Base-by-base conservation (phyloP, 2,113 vertebrate species). In the Mesitornis unicolor region DNA sequence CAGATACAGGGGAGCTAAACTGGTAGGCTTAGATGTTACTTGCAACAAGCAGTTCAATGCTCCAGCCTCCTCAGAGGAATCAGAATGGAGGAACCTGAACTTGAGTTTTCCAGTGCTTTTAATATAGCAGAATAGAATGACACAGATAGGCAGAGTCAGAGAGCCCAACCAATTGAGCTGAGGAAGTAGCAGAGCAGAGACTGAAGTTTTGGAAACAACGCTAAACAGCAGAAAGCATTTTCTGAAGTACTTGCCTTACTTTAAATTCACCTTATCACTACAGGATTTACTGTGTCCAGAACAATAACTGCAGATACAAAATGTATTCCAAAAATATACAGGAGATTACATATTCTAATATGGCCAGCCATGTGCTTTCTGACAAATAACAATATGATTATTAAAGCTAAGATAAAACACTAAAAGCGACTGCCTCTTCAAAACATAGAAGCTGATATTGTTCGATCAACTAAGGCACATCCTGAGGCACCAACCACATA, bases 321-420 rank as follows among this genome's bases (percentile, higher is more conserved):
- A 45, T 50, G 33, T 42, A 83, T 68, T 86, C 16, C 0, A 73
- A 60, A 70, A 74, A 36, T 12, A 36, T 9, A 14, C 1, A 51
- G 10, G 35, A 38, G 29, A 78, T 19, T 16, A 78, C 8, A 38
- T 47, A 68, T 51, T 48, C 26, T 79, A 38, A 47, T 42, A 80
- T 21, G 33, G n/a, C 60, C 77, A 89, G 89, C 77, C 74, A 95
- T 7, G 24, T 64, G 25, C 45, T 78, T 93, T 68, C 67, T 38
- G 63, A 38, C 71, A 59, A 92, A 68, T 70, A 92, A 71, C 47
- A 74, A 79, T 47, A 53, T 9, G 51, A 75, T 85, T 93, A 92
- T 71, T 80, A 92, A 63, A 74, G 87, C 78, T 91, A 70, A 89
- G 96, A 92, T 93, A 75, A 90, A 94, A 84, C 21, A 76, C 84